Base-by-base conservation (phyloP, 1,140 invertebrate genomes). In the Drosophila sturtevanti region DNA sequence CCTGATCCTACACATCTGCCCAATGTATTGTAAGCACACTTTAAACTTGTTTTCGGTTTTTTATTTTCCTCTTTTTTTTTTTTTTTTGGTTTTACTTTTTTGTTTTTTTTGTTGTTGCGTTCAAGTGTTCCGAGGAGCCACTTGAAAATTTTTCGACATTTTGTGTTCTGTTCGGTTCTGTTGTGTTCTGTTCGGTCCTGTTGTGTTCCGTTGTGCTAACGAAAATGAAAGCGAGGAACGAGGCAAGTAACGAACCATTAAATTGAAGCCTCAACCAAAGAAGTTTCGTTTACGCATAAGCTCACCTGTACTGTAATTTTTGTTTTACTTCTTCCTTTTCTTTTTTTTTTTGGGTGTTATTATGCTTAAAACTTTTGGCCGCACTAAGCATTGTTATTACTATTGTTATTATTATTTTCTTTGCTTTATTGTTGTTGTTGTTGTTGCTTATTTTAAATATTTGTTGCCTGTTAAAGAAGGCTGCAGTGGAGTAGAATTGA, bases 231-330 rank as follows among this genome's bases (percentile, higher is more conserved):
- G 54, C 37, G 18, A 31, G 16, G 60, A 58, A 63, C n/a, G n/a
- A 76, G 68, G 73, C 79, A 87, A 84, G 84, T 89, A 89, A 80
- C 84, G 72, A 89, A 77, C 84, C 85, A 89, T 84, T 78, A 89
- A 89, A 84, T 89, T 89, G 70, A 89, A 79, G 72, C 51, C 56
- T 52, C 60, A 18, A 35, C 27, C 52, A 9, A 63, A 62, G 41
- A 54, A 69, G 52, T 41, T 77, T 64, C 37, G 14, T 61, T 60
- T 41, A 44, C 44, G 60, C 68, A 58, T 68, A 68, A 82, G 64
- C 60, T 63, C 2, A 34, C 18, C 24, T 21, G 14, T 44, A 24
- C 27, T 1, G 27, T 31, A 31, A 1, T 41, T 6, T 66, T 56
- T 38, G 24, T 60, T 79, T 37, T 60, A 10, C 37, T 58, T 68